Evolutionary conservation across 2,797 vertebrate genomes (phyloP), one percentile per base, ranked within the genome.

Genomic region (Astyanax mexicanus): DNA sequence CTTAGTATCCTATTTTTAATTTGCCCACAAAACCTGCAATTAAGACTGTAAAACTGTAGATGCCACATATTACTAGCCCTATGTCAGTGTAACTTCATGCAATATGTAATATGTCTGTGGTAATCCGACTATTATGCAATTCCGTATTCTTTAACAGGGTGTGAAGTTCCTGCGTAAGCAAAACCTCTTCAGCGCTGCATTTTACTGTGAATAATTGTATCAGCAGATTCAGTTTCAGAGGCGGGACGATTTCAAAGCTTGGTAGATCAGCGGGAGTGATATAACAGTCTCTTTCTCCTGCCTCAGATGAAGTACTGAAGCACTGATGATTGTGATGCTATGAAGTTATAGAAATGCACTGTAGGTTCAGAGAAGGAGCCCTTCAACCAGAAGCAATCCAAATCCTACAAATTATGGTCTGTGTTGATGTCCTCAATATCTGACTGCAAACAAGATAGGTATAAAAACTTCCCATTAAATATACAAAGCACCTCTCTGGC

Each of bases 251-350:
- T 49, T 74, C 54, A 54, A 45, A 44, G 35, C 51, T 25, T 17
- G 70, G 69, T n/a, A 70, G 23, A 70, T 57, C 52, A 67, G 40
- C 15, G 32, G 32, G 37, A 29, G 32, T 71, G 15, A 23, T 25
- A n/a, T 29, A 74, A 35, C 45, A 42, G 72, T 74, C 54, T 60
- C 15, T 21, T 32, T 44, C 38, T 51, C 78, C 9, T 70, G 13
- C 37, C 1, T 11, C 52, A 55, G 61, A 66, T 78, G 27, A 78
- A 82, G 73, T 66, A 84, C 81, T 70, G 70, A 80, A 75, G 71
- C 64, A 84, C 81, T 70, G 70, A 80, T 75, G 71, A 64, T 37
- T 72, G 57, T 74, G 70, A 69, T 84, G 54, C 55, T 81, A n/a
- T n/a, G n/a, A 72, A 74, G 40, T 54, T 69, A 58, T 15, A 75